Percentiles rank a stretch among this genome's conserved stretches.
These are phyloP conservation scores for Abscondita cerata DNA, from an alignment of 2,888 invertebrate species.

Conservation along the genomic window DNA sequence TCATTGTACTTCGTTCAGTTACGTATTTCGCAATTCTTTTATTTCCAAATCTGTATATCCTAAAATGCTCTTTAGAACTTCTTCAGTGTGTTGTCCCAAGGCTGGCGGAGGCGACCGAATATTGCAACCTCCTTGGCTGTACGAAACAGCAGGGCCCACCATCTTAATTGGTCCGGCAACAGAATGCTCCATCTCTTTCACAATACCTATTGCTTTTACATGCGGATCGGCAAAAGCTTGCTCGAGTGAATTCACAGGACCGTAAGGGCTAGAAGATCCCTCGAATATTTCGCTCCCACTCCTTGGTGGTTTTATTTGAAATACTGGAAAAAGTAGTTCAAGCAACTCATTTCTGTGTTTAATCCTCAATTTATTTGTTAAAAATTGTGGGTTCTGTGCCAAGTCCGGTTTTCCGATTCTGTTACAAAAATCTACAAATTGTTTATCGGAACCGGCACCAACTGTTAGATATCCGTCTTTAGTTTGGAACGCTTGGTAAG, in stretches of 20 bases:
- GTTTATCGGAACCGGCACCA: slow-evolving; percentile 85
- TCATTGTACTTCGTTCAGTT: too few species aligned
- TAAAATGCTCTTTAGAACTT: slow-evolving; percentile 73
- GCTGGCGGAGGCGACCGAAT: slow-evolving; percentile 80
- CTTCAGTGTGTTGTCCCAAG: slow-evolving; percentile 87
- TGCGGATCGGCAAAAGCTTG: slow-evolving; percentile 91
- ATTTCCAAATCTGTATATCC: slow-evolving; percentile 58
- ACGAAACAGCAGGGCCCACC: slow-evolving; percentile 88
- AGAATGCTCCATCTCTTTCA: slow-evolving; percentile 75
- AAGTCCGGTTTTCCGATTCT: slow-evolving; percentile 68
- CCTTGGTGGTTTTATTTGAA: slow-evolving; percentile 69
- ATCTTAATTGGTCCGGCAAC: slow-evolving; percentile 74
- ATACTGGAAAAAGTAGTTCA: slow-evolving; percentile 64
- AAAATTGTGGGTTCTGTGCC: slow-evolving; percentile 68
- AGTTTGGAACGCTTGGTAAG: slow-evolving; percentile 89
- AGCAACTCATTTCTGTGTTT: slow-evolving; percentile 75
- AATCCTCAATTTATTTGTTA: slow-evolving; percentile 78
- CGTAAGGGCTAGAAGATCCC: slow-evolving; percentile 82
- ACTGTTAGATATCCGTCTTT: slow-evolving; percentile 84
- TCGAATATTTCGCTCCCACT: slow-evolving; percentile 80
- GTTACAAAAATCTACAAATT: slow-evolving; percentile 77
- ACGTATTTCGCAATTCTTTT: too few species aligned
- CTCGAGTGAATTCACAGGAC: slow-evolving; percentile 86
- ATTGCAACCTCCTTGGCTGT: slow-evolving; percentile 73
- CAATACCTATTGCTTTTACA: slow-evolving; percentile 74